Percentiles rank a stretch among this genome's conserved stretches.
Evolutionary conservation across 2,113 vertebrate species (phyloP).

Genomic region (Chascanopsetta lugubris): DNA sequence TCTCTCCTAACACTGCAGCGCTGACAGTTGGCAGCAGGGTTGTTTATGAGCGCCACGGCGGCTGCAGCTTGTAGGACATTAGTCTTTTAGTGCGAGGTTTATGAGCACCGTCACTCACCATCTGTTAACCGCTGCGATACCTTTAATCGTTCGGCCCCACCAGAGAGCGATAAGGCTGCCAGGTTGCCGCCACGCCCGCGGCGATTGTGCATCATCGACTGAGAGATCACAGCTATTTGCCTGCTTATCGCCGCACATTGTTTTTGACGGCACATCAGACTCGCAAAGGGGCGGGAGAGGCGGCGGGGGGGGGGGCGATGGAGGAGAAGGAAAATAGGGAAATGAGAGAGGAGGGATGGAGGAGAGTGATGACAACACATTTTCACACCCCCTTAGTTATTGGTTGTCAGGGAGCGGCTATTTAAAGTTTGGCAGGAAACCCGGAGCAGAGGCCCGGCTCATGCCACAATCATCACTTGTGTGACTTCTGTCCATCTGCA

Average conservation of each 20-base stretch:
- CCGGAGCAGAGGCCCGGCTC: slow-evolving; percentile 10
- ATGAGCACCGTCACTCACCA: slow-evolving; percentile 59
- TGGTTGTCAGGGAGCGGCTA: slow-evolving; percentile 48
- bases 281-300: slow-evolving; percentile 14
- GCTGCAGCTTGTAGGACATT: slow-evolving; percentile 60
- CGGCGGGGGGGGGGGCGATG: neutral
- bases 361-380: slow-evolving; percentile 52
- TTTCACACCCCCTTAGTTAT: slow-evolving; percentile 64
- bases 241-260: slow-evolving; percentile 40
- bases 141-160: slow-evolving; percentile 41
- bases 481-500: neutral
- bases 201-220: slow-evolving; percentile 59
- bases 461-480: neutral
- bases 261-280: slow-evolving; percentile 46
- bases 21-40: slow-evolving; percentile 34
- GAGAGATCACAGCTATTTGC: slow-evolving; percentile 63
- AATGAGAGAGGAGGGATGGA: slow-evolving; percentile 27
- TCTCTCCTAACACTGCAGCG: slow-evolving; percentile 18
- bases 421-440: slow-evolving; percentile 43
- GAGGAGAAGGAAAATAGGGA: slow-evolving; percentile 17
- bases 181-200: slow-evolving; percentile 28
- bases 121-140: slow-evolving; percentile 55
- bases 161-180: slow-evolving; percentile 60
- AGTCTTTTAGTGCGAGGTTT: slow-evolving; percentile 60
- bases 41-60: slow-evolving; percentile 39